phyloP scores from a whole-genome alignment of 53 echinoderm and acorn worm genomes.

The Crossaster papposus region DNA sequence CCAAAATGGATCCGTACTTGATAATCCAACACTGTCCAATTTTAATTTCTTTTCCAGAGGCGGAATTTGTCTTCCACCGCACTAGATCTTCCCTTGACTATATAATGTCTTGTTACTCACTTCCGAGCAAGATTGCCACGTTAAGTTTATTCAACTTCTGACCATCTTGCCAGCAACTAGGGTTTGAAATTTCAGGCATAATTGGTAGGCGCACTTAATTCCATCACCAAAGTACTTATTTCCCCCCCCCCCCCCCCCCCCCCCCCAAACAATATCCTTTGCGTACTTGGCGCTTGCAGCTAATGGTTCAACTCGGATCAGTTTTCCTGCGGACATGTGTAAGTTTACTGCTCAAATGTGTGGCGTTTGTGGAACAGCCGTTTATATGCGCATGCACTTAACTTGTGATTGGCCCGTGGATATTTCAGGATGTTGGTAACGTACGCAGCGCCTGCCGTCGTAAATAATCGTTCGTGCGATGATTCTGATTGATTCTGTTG shows the following conservation, averaged over 20 bases:
- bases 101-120: not conserved
- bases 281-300: slow-evolving; percentile 9
- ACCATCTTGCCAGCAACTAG: not conserved
- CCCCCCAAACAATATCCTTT: slow-evolving; percentile 18
- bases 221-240: not conserved
- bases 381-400: not conserved
- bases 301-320: slow-evolving; percentile 30
- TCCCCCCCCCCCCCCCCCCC: not conserved
- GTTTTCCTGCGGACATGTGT: slow-evolving; percentile 17
- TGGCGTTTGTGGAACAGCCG: not conserved
- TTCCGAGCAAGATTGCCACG: not conserved
- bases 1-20: not conserved
- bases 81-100: not conserved
- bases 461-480: not conserved
- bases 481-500: slow-evolving; percentile 4
- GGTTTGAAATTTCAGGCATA: slow-evolving; percentile 51
- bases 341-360: slow-evolving; percentile 16
- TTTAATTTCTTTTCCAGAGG: slow-evolving; percentile 3
- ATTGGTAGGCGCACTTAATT: slow-evolving; percentile 51
- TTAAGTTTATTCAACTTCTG: not conserved
- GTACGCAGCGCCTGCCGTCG: not conserved
- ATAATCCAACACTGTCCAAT: not conserved
- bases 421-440: not conserved
- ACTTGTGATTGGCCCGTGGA: not conserved
- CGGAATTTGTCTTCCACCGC: not conserved